These are phyloP conservation scores for Dromius quadrimaculatus DNA, from an alignment of 2,888 invertebrate genomes.

Conservation along the genomic window DNA sequence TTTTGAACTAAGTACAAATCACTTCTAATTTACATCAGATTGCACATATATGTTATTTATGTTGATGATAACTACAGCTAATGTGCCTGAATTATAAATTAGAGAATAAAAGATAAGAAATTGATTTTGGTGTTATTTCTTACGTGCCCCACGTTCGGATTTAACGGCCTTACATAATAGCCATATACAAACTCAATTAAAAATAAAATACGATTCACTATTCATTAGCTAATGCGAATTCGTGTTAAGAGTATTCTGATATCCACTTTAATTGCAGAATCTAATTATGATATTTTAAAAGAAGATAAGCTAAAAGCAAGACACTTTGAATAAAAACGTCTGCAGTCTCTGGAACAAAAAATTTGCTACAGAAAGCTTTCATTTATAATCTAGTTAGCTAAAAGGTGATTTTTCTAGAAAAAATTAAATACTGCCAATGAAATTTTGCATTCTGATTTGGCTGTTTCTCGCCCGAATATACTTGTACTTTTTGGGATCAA, in stretches of 20 bases:
- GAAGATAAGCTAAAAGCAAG: constrained; percentile 34
- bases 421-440: neutral
- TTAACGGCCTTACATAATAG: constrained; percentile 6
- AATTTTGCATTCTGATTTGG: no score
- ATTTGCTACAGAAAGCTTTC: constrained; percentile 28
- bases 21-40: no score
- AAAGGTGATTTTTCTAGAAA: neutral
- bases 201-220: constrained; percentile 34
- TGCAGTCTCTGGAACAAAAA: constrained; percentile 14
- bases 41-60: neutral
- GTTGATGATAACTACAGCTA: neutral
- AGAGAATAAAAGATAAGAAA: neutral
- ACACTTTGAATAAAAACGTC: constrained; percentile 25
- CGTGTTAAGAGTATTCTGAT: constrained; percentile 40
- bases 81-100: neutral
- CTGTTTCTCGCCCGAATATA: no score
- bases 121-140: neutral
- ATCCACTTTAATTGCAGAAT: constrained; percentile 46
- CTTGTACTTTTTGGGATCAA: neutral
- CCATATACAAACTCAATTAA: constrained; percentile 25
- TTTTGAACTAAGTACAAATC: no score
- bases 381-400: constrained; percentile 30
- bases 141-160: neutral
- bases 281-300: constrained; percentile 42
- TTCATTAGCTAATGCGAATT: constrained; percentile 37